Conservation (phyloP, 2,113 vertebrate species). For the Baryphthengus martii region DNA sequence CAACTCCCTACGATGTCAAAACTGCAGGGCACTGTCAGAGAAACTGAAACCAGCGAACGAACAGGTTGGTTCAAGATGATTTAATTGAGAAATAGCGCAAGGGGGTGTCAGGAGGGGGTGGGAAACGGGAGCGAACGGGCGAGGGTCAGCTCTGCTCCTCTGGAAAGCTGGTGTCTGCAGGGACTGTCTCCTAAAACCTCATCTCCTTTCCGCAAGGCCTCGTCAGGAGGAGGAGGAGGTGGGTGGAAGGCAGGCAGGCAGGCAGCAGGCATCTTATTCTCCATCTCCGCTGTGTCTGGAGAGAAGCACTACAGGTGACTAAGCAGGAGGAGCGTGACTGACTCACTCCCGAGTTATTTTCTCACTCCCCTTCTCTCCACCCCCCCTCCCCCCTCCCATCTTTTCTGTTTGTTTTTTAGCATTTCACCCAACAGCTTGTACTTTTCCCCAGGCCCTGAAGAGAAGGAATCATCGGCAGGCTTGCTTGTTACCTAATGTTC, state of each 20-base stretch:
- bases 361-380: slow-evolving; percentile 37
- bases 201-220: background rate
- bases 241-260: slow-evolving; percentile 30
- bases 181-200: background rate
- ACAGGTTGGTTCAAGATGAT: slow-evolving; percentile 54
- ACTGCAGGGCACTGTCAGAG: slow-evolving; percentile 71
- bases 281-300: slow-evolving; percentile 18
- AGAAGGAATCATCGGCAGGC: slow-evolving; percentile 1
- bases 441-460: slow-evolving; percentile 6
- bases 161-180: background rate
- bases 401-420: slow-evolving; percentile 47
- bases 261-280: slow-evolving; percentile 19
- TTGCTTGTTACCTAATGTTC: slow-evolving; percentile 5
- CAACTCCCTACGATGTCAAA: slow-evolving; percentile 76
- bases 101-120: background rate
- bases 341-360: slow-evolving; percentile 67
- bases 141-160: background rate
- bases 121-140: background rate
- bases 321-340: slow-evolving; percentile 68
- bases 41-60: slow-evolving; percentile 45
- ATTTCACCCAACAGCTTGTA: slow-evolving; percentile 28
- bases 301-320: slow-evolving; percentile 72
- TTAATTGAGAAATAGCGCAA: slow-evolving; percentile 56
- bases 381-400: slow-evolving; percentile 26
- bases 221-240: background rate